phyloP scores from a whole-genome alignment of 2,797 vertebrate species.

The Sebastolobus altivelis region DNA sequence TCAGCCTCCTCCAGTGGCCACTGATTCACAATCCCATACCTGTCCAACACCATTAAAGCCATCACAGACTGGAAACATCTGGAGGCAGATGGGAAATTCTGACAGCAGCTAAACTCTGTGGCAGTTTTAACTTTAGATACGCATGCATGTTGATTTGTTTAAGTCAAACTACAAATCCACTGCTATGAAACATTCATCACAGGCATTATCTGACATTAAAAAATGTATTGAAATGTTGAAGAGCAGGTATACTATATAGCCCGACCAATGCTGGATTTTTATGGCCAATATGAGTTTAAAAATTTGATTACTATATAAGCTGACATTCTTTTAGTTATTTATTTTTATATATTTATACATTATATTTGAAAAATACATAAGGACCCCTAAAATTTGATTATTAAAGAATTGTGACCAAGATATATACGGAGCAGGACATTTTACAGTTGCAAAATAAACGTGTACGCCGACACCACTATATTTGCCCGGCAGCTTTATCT shows the following conservation, averaged over 20 bases:
- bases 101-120: slow-evolving; percentile 6
- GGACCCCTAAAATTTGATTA: not conserved
- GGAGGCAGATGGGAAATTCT: slow-evolving; percentile 24
- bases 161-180: not conserved
- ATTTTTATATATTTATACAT: too few species aligned
- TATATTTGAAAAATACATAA: not conserved
- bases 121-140: not conserved
- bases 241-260: not conserved
- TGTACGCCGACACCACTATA: not conserved
- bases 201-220: not conserved
- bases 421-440: not conserved
- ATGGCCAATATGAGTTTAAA: not conserved
- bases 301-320: not conserved
- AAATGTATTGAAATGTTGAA: not conserved
- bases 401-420: not conserved
- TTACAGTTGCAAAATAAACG: not conserved
- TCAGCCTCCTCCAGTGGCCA: slow-evolving; percentile 61
- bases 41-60: slow-evolving; percentile 64
- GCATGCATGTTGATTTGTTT: not conserved
- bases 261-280: not conserved
- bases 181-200: not conserved
- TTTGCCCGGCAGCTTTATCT: not conserved
- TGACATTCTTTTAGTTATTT: not conserved
- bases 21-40: slow-evolving; percentile 72
- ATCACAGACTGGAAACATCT: slow-evolving; percentile 29